Percentiles rank a stretch among this genome's conserved stretches.
phyloP scores from a whole-genome alignment of 2,797 vertebrate species.

The Lepus oiostolus region DNA sequence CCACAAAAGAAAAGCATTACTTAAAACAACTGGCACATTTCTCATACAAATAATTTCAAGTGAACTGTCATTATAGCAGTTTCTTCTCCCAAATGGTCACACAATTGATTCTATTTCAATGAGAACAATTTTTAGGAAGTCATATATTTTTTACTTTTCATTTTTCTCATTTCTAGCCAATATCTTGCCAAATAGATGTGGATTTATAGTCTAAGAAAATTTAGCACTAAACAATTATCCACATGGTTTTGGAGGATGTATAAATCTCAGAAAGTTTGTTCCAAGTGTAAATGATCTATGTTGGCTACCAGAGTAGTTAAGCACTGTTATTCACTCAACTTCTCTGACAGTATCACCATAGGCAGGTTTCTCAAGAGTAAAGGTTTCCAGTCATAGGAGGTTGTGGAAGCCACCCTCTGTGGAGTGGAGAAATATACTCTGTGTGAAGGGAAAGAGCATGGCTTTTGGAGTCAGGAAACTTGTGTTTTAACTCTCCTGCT shows the following conservation, averaged over 20 bases:
- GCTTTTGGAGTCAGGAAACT: background rate
- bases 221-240: background rate
- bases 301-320: background rate
- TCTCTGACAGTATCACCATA: background rate
- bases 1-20: background rate
- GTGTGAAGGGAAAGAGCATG: background rate
- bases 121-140: background rate
- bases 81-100: background rate
- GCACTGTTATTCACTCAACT: background rate
- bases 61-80: background rate
- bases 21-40: slow-evolving; percentile 33
- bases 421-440: background rate
- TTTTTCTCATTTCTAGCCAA: slow-evolving; percentile 14
- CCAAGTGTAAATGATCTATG: background rate
- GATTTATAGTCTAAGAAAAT: background rate
- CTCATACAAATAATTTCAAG: slow-evolving; percentile 17
- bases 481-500: background rate
- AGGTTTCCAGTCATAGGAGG: background rate
- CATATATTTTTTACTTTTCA: background rate
- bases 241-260: background rate
- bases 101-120: background rate
- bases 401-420: background rate
- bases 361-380: background rate
- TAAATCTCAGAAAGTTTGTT: background rate
- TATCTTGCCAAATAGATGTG: background rate